Base-by-base conservation (phyloP, 2,888 invertebrate genomes). In the Cactoblastis cactorum region DNA sequence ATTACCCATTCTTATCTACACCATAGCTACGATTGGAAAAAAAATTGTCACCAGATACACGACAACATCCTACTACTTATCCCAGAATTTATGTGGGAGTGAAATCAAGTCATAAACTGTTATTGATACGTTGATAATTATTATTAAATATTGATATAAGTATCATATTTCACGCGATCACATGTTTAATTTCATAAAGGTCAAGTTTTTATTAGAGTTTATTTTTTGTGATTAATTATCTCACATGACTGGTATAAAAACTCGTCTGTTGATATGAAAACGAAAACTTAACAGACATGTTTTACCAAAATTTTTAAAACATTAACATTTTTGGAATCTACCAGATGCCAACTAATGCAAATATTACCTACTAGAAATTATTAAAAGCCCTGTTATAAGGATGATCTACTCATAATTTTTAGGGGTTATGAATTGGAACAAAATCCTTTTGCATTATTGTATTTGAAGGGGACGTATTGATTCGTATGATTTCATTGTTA, bases 401-500 rank as follows among this genome's bases (percentile, higher is more conserved):
- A 55, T 46, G 45, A 34, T 43, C 46, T n/a, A n/a, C n/a, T 17
- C 33, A 41, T 19, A 41, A 19, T 53, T 39, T 50, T 52, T 24
- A 33, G 49, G 55, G 57, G 53, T 53, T 50, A 54, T 38, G 45
- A 19, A 11, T 45, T 49, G 54, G 49, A 55, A 56, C 58, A 54
- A 54, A 53, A 51, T n/a, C 50, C 46, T 49, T 53, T 54, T 41
- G 39, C 51, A 50, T 56, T 52, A 56, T 53, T 55, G 37, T 53
- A 53, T 54, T 53, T 51, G 46, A 50, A 56, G 56, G 58, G 53
- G 41, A 45, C 46, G 41, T 53, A 58, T 58, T 56, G 56, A 58
- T 58, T 58, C 53, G 51, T 53, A 28, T 48, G 46, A 52, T 50
- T 52, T 62, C 57, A 69, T 75, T 74, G 67, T 71, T 54, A 51